These are phyloP conservation scores for Corythoichthys intestinalis DNA, from an alignment of 2,113 vertebrate species.

Conservation along the genomic window DNA sequence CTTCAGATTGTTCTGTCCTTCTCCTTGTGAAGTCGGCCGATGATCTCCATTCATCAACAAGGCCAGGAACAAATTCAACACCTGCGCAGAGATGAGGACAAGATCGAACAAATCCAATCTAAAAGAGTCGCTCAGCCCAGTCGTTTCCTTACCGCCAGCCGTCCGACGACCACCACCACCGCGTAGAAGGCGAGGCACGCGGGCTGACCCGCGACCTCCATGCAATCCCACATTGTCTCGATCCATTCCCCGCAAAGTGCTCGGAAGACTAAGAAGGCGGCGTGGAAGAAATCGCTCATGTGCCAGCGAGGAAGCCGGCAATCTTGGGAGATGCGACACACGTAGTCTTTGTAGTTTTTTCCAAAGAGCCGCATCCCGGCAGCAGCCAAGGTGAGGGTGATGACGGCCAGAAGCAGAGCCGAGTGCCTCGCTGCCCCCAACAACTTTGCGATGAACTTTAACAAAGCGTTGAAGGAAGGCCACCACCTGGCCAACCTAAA, in stretches of 20 bases:
- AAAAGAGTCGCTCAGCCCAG: neutral
- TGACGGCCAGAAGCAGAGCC: constrained; percentile 89
- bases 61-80: constrained; percentile 93
- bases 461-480: constrained; percentile 94
- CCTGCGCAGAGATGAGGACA: constrained; percentile 64
- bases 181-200: constrained; percentile 92
- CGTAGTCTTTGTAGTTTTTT: constrained; percentile 87
- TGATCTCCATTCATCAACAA: constrained; percentile 89
- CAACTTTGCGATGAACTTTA: constrained; percentile 94
- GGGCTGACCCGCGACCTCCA: constrained; percentile 88
- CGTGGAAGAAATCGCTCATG: constrained; percentile 94
- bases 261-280: constrained; percentile 95
- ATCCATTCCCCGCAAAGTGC: constrained; percentile 96
- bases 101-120: neutral
- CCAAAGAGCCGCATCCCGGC: constrained; percentile 97
- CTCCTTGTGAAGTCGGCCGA: constrained; percentile 79
- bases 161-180: constrained; percentile 95
- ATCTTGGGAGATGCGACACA: constrained; percentile 84
- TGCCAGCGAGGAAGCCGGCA: constrained; percentile 92
- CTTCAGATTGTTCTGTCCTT: constrained; percentile 91
- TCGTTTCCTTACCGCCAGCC: constrained; percentile 84
- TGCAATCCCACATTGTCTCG: constrained; percentile 99
- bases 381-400: constrained; percentile 95
- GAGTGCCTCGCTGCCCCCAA: constrained; percentile 91
- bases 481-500: constrained; percentile 96